A percentile compares a stretch with the other conserved stretches of the same genome.
Conservation (phyloP, 2,113 vertebrate species). For the Halcyon malimbica region DNA sequence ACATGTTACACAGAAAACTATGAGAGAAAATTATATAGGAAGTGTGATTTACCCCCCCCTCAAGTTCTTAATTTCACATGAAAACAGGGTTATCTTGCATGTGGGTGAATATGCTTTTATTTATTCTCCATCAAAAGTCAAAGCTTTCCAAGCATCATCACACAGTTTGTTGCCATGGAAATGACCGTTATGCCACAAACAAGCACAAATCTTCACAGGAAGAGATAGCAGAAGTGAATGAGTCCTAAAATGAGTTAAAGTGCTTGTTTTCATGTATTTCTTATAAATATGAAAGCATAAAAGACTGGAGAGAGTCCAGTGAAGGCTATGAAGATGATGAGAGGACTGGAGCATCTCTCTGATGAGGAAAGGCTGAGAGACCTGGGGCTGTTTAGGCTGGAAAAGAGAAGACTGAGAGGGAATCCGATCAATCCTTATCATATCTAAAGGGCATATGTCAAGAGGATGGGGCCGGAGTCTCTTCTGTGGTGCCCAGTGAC, state of each 20-base stretch:
- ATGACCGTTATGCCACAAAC: background rate
- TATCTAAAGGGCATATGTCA: background rate
- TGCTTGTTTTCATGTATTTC: background rate
- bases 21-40: background rate
- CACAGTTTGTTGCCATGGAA: constrained; percentile 51
- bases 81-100: background rate
- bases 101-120: constrained; percentile 41
- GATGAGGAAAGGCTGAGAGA: background rate
- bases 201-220: accelerated
- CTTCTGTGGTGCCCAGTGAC: background rate
- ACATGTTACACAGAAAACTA: background rate
- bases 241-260: constrained; percentile 10
- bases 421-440: background rate
- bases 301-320: background rate
- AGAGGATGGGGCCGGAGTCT: background rate
- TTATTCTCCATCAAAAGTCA: constrained; percentile 21
- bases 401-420: background rate
- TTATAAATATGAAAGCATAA: background rate
- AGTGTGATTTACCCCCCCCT: background rate
- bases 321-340: background rate
- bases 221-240: background rate
- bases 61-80: background rate
- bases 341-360: background rate
- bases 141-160: constrained; percentile 13
- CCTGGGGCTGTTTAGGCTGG: background rate